Evolutionary conservation across 2,797 vertebrate genomes (phyloP), one percentile per base, ranked within the genome.

Genomic region (Pseudochromis fuscus): DNA sequence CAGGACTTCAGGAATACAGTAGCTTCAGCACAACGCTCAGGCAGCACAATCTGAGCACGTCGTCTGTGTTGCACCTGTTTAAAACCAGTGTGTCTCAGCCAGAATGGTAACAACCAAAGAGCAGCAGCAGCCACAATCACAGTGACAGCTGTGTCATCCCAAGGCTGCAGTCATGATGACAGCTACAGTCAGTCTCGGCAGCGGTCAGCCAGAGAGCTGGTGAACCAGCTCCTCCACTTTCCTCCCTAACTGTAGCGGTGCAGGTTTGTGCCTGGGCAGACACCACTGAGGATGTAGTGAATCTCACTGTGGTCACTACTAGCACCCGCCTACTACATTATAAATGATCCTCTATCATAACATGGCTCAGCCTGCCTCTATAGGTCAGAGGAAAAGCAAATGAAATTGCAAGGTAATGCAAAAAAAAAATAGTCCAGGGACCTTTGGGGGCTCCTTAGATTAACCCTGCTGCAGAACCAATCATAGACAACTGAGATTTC

Each of bases 151-250:
- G 60, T 60, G 65, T 55, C 65, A 49, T 58, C 62, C 19, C 42
- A 58, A 59, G 53, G 52, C 67, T 75, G 65, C 28, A 49, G 44
- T 62, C 72, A 35, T 33, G 53, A 69, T 69, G 40, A 79, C 40
- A 23, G 53, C 21, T 49, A 11, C 59, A 71, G 48, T 40, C 38
- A 48, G 37, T 57, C 45, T 67, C 18, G 16, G 45, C 62, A 46
- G 48, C 7, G 31, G 50, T 55, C 57, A 55, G 27, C 24, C 31
- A 67, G 8, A 60, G n/a, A 73, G 48, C 30, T 60, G n/a, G 48
- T 60, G 21, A 48, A 25, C 40, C 52, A 12, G 21, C 45, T 48
- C 49, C 27, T n/a, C 25, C n/a, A 9, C 25, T n/a, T 38, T 40
- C 61, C 31, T 15, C 15, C 46, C 5, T 44, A 37, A 21, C n/a